Conservation (phyloP, 1,140 invertebrate species). For the Drosophila rhopaloa region DNA sequence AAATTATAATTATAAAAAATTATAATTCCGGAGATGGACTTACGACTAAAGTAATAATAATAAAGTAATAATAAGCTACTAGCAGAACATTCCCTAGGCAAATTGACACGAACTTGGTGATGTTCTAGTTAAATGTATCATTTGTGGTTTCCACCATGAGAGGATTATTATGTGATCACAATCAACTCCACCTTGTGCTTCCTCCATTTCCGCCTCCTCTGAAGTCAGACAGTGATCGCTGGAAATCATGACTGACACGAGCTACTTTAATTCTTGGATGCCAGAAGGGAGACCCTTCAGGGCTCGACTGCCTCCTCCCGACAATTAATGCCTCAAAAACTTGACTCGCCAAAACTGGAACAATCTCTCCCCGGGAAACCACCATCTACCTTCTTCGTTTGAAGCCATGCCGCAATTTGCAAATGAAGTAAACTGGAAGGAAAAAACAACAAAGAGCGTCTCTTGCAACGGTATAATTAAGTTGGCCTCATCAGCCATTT, state of each 20-base stretch:
- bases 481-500: slow-evolving; percentile 77
- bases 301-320: slow-evolving; percentile 14
- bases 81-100: no score
- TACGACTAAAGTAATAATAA: no score
- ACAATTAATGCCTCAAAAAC: slow-evolving; percentile 68
- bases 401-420: slow-evolving; percentile 71
- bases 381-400: slow-evolving; percentile 33
- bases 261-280: slow-evolving; percentile 20
- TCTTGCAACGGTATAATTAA: slow-evolving; percentile 76
- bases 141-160: background rate
- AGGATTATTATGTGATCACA: slow-evolving; percentile 12
- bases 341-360: slow-evolving; percentile 61
- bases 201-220: background rate
- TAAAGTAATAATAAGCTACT: no score
- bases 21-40: no score
- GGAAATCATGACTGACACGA: slow-evolving; percentile 33
- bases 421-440: slow-evolving; percentile 61
- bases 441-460: slow-evolving; percentile 58
- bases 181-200: background rate
- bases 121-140: slow-evolving; percentile 12
- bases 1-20: no score
- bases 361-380: slow-evolving; percentile 38
- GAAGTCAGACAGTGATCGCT: slow-evolving; percentile 16
- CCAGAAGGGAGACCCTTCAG: slow-evolving; percentile 1
- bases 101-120: slow-evolving; percentile 5